Evolutionary conservation across 2,113 vertebrate species (phyloP).

Genomic region (Carassius carassius): DNA sequence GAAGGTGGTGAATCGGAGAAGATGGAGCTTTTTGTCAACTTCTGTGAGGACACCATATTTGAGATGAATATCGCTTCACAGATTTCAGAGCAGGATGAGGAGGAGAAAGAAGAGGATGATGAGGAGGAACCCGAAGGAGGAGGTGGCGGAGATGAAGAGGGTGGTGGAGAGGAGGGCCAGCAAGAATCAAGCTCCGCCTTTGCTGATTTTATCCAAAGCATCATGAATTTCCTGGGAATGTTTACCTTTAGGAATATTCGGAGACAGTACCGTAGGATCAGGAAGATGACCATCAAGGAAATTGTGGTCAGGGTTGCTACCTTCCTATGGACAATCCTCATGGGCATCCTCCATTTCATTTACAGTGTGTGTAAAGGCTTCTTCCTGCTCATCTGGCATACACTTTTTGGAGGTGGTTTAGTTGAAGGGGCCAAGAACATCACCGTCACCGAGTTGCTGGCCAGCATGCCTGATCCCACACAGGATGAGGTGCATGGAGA

Average conservation of each 20-base stretch:
- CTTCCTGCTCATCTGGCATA: slow-evolving; percentile 84
- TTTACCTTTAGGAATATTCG: slow-evolving; percentile 85
- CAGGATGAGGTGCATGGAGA: slow-evolving; percentile 90
- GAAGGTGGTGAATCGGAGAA: slow-evolving; percentile 94
- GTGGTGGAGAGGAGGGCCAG: slow-evolving; percentile 65
- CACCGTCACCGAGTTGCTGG: slow-evolving; percentile 86
- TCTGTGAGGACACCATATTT: slow-evolving; percentile 99
- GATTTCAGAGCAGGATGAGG: slow-evolving; percentile 89
- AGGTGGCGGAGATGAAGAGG: slow-evolving; percentile 70
- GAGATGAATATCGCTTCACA: slow-evolving; percentile 97
- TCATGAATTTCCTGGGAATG: slow-evolving; percentile 74
- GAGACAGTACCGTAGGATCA: slow-evolving; percentile 77
- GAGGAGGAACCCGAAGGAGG: slow-evolving; percentile 67
- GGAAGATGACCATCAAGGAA: slow-evolving; percentile 83
- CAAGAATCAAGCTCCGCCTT: slow-evolving; percentile 73
- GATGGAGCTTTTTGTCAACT: slow-evolving; percentile 98
- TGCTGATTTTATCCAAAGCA: slow-evolving; percentile 74
- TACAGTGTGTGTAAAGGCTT: slow-evolving; percentile 81
- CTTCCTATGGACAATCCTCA: slow-evolving; percentile 80
- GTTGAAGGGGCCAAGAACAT: slow-evolving; percentile 91
- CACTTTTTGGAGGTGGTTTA: slow-evolving; percentile 87
- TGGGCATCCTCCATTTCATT: slow-evolving; percentile 75
- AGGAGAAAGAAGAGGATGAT: slow-evolving; percentile 75
- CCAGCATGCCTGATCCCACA: slow-evolving; percentile 92
- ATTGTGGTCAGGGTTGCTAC: slow-evolving; percentile 74